A percentile compares a stretch with the other conserved stretches of the same genome.
phyloP scores from a whole-genome alignment of 2,888 invertebrate genomes.

The Antheraea yamamai region DNA sequence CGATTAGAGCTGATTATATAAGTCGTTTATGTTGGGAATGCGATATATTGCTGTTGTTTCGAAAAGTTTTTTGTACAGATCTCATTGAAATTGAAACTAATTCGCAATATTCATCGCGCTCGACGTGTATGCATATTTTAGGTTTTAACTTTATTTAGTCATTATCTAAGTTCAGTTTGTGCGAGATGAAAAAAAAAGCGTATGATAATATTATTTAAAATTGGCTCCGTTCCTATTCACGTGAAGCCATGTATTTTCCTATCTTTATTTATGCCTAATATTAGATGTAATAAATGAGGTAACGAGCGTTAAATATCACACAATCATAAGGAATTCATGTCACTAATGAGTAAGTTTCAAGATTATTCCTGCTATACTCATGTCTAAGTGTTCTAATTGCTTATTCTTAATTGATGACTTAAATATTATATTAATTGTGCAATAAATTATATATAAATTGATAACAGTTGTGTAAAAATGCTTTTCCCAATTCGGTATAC shows the following conservation, averaged over 20 bases:
- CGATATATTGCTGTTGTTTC: conserved; percentile 6
- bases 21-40: not conserved
- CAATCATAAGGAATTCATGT: conserved; percentile 19
- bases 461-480: conserved; percentile 64
- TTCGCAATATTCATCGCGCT: conserved; percentile 42
- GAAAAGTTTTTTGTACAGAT: conserved; percentile 20
- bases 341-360: conserved; percentile 15
- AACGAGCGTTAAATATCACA: conserved; percentile 29
- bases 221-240: conserved; percentile 75
- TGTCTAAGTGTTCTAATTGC: conserved; percentile 42
- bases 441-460: conserved; percentile 75
- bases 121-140: conserved; percentile 61
- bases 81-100: conserved; percentile 15
- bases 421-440: conserved; percentile 70
- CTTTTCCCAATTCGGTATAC: conserved; percentile 65
- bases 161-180: conserved; percentile 75
- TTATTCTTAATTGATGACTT: conserved; percentile 49
- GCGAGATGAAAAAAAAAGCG: conserved; percentile 50
- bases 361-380: conserved; percentile 22
- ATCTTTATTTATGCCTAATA: conserved; percentile 73
- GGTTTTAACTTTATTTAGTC: conserved; percentile 78
- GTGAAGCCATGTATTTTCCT: conserved; percentile 67
- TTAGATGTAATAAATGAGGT: conserved; percentile 63
- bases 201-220: conserved; percentile 59
- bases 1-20: not conserved